These are phyloP conservation scores for Gracilinanus agilis DNA, from an alignment of 2,113 vertebrate species.

Conservation along the genomic window DNA sequence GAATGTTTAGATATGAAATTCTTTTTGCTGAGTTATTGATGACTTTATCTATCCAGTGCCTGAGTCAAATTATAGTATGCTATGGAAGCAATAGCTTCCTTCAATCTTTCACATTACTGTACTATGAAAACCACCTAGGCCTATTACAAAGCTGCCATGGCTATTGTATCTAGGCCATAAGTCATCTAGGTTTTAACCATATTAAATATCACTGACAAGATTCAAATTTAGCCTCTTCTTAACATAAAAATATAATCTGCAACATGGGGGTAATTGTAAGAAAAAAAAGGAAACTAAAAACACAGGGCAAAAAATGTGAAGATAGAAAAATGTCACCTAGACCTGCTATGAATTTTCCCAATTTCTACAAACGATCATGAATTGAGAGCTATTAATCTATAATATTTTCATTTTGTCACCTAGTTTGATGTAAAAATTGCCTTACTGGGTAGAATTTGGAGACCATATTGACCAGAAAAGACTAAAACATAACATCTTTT, in stretches of 20 bases:
- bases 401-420: slow-evolving; percentile 84
- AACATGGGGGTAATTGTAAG: slow-evolving; percentile 71
- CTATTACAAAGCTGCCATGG: slow-evolving; percentile 74
- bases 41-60: slow-evolving; percentile 72
- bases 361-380: slow-evolving; percentile 83
- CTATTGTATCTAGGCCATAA: slow-evolving; percentile 76
- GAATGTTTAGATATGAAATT: slow-evolving; percentile 72
- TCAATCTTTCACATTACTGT: slow-evolving; percentile 71
- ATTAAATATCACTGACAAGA: slow-evolving; percentile 76
- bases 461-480: slow-evolving; percentile 77
- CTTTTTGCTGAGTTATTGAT: slow-evolving; percentile 78
- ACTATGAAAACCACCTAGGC: slow-evolving; percentile 55
- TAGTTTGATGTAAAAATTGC: slow-evolving; percentile 81
- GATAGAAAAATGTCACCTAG: slow-evolving; percentile 54
- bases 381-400: slow-evolving; percentile 82
- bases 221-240: slow-evolving; percentile 78
- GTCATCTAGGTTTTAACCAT: slow-evolving; percentile 80
- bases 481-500: slow-evolving; percentile 77
- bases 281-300: slow-evolving; percentile 71
- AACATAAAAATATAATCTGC: slow-evolving; percentile 77
- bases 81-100: slow-evolving; percentile 72
- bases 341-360: slow-evolving; percentile 65
- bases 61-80: slow-evolving; percentile 74
- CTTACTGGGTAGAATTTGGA: slow-evolving; percentile 80
- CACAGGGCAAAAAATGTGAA: not conserved